Conservation (phyloP, 1,140 invertebrate genomes). For the Parapsyche elsis region DNA sequence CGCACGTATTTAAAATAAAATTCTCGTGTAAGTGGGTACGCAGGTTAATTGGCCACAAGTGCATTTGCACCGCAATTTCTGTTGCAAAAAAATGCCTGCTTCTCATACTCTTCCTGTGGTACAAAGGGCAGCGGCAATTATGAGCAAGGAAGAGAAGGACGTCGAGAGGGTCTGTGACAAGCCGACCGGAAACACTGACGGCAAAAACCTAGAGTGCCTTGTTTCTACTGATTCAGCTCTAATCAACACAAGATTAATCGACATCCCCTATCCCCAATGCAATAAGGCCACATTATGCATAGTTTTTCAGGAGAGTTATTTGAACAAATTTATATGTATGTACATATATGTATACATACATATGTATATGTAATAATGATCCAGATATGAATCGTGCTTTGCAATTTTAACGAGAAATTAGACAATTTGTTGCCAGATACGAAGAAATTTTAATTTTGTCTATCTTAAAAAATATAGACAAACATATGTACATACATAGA, state of each 20-base stretch:
- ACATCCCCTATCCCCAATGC: no score
- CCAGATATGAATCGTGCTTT: background rate
- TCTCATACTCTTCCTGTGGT: background rate
- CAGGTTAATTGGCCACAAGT: background rate
- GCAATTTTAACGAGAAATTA: no score
- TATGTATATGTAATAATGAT: background rate
- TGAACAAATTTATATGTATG: background rate
- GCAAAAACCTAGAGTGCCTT: constrained; percentile 33
- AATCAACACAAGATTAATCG: background rate
- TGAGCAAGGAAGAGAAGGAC: constrained; percentile 30
- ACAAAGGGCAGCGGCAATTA: constrained; percentile 45
- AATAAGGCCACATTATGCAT: no score
- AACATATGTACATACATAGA: no score
- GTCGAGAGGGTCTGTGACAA: constrained; percentile 45
- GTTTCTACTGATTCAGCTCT: constrained; percentile 14
- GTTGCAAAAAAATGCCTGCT: background rate
- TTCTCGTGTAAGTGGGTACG: no score
- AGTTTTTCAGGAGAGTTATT: no score
- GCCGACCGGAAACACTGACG: constrained; percentile 36
- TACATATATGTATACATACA: constrained; percentile 17
- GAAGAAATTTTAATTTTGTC: no score
- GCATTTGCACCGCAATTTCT: background rate
- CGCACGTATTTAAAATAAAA: no score
- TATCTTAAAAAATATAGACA: no score
- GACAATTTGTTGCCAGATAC: no score